Evolutionary conservation across 2,888 invertebrate genomes (phyloP).

Genomic region (Polydrusus pterygomalis): DNA sequence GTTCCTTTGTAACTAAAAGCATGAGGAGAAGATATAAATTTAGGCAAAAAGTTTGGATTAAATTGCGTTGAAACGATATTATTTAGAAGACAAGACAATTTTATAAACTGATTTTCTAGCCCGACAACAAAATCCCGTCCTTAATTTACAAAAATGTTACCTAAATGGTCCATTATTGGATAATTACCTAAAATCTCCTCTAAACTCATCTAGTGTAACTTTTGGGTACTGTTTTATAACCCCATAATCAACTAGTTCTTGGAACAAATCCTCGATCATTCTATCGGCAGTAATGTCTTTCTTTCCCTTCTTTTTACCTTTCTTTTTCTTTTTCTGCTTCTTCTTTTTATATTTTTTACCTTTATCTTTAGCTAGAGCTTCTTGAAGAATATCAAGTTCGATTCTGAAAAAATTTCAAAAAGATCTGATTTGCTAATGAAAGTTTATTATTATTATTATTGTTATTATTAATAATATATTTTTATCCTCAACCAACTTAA

Average conservation of each 20-base stretch:
- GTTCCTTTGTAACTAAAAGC: constrained; percentile 71
- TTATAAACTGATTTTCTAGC: too few relatives aligned
- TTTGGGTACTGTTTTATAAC: constrained; percentile 80
- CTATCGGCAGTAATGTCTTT: constrained; percentile 80
- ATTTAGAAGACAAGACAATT: too few relatives aligned
- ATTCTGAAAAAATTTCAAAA: constrained; percentile 61
- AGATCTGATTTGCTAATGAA: not conserved
- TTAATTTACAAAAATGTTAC: too few relatives aligned
- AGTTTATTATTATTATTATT: too few relatives aligned
- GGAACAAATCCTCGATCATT: constrained; percentile 80
- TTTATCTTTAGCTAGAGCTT: constrained; percentile 69
- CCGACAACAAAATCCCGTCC: too few relatives aligned
- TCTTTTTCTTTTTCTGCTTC: constrained; percentile 63
- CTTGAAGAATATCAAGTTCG: constrained; percentile 75
- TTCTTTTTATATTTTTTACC: constrained; percentile 64
- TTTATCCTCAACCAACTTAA: too few relatives aligned
- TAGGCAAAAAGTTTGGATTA: too few relatives aligned
- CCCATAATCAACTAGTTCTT: constrained; percentile 81
- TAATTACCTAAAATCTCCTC: constrained; percentile 77
- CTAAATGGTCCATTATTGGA: not conserved
- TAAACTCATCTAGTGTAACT: constrained; percentile 77
- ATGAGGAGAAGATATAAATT: not conserved
- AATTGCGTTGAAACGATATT: too few relatives aligned
- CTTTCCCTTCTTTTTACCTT: constrained; percentile 71
- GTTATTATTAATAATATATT: too few relatives aligned